Percentiles rank a stretch among this genome's conserved stretches.
Conservation (phyloP, 2,888 invertebrate species). For the Spatulosminthurus flaviceps region DNA sequence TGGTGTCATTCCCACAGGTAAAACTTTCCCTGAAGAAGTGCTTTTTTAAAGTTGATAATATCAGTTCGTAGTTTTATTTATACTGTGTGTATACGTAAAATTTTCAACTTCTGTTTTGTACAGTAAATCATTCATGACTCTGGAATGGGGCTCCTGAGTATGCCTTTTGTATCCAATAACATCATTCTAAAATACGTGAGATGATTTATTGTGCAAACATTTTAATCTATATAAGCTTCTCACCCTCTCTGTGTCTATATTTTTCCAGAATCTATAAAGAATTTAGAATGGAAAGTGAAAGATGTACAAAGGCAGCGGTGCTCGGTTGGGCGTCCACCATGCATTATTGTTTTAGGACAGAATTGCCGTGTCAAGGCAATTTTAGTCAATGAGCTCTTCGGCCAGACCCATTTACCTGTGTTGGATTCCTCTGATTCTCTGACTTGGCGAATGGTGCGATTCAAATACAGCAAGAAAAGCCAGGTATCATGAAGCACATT, state of each 20-base stretch:
- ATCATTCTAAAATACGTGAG: neutral
- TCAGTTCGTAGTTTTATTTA: neutral
- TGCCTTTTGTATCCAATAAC: neutral
- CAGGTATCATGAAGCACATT: constrained; percentile 50
- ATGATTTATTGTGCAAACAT: constrained; percentile 18
- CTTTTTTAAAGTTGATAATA: neutral
- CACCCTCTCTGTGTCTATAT: neutral
- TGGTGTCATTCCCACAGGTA: constrained; percentile 62
- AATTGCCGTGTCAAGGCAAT: constrained; percentile 76
- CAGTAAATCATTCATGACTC: too few species aligned
- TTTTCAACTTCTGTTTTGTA: too few species aligned
- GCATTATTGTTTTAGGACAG: constrained; percentile 79
- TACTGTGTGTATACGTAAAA: too few species aligned
- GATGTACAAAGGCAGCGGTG: constrained; percentile 57
- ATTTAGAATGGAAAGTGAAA: constrained; percentile 61
- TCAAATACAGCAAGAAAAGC: constrained; percentile 60
- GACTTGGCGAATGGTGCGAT: constrained; percentile 63
- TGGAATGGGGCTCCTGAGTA: too few species aligned
- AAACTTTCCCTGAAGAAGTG: neutral
- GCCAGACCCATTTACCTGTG: constrained; percentile 74
- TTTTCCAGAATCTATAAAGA: constrained; percentile 57
- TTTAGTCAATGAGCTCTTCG: constrained; percentile 78
- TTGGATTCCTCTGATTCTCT: constrained; percentile 61
- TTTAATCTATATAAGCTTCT: constrained; percentile 10
- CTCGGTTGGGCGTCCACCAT: constrained; percentile 70